Percentiles rank a stretch among this genome's conserved stretches.
These are phyloP conservation scores for Cynocephalus volans DNA, from an alignment of 2,113 vertebrate genomes.

Conservation along the genomic window DNA sequence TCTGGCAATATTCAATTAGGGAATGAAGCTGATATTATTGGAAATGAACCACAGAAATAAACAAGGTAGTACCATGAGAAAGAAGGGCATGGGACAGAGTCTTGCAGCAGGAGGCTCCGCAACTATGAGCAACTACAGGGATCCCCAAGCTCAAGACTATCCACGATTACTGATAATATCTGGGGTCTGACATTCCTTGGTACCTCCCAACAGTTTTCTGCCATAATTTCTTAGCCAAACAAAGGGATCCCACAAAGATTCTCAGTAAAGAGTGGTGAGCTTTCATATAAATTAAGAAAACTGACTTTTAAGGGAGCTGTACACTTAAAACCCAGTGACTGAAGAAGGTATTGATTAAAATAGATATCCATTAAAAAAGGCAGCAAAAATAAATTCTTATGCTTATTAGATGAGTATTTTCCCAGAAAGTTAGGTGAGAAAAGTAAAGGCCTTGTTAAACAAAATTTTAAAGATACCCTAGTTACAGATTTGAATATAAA, in stretches of 20 bases:
- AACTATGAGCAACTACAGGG: neutral
- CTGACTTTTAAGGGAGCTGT: neutral
- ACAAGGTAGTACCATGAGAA: neutral
- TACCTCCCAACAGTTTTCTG: neutral
- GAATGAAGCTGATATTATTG: neutral
- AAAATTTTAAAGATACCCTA: neutral
- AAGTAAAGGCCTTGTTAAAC: slow-evolving; percentile 25
- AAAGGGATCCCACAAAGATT: neutral
- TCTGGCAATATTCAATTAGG: neutral
- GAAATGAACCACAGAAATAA: neutral
- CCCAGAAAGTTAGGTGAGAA: neutral
- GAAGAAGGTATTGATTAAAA: slow-evolving; percentile 34
- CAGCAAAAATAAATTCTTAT: slow-evolving; percentile 1
- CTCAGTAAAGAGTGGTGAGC: neutral
- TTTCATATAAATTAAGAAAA: slow-evolving; percentile 53
- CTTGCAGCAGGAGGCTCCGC: neutral
- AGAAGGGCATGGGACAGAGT: neutral
- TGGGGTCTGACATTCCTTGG: neutral
- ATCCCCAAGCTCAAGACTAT: neutral
- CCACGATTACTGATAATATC: neutral
- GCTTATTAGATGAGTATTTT: neutral
- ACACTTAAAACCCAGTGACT: slow-evolving; percentile 1
- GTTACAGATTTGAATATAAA: neutral
- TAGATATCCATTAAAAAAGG: slow-evolving; percentile 1
- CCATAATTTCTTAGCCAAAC: slow-evolving; percentile 2